Evolutionary conservation across 1,140 invertebrate species (phyloP).

Genomic region (Globodera ellingtonae): DNA sequence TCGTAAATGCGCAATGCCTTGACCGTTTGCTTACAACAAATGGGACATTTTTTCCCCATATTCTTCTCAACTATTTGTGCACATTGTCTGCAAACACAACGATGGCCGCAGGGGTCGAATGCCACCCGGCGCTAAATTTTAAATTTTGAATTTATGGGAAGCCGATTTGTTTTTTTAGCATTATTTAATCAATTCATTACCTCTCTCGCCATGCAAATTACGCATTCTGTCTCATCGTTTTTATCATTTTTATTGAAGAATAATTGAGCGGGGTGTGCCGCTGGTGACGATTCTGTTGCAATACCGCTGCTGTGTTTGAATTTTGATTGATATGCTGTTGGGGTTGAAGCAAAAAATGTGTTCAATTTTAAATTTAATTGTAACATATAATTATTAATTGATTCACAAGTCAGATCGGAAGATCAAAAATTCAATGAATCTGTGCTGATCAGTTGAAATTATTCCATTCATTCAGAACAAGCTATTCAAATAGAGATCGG

Average conservation of each 20-base stretch:
- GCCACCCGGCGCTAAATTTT: background rate
- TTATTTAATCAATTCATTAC: background rate
- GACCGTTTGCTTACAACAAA: background rate
- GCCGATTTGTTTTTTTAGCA: too few species aligned
- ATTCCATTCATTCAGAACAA: too few species aligned
- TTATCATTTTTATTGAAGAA: background rate
- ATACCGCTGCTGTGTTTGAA: background rate
- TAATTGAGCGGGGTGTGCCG: background rate
- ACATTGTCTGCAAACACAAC: background rate
- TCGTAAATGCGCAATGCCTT: background rate
- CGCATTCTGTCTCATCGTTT: background rate
- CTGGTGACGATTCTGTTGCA: background rate
- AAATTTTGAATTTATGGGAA: too few species aligned
- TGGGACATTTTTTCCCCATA: background rate
- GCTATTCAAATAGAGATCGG: too few species aligned
- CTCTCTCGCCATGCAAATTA: background rate
- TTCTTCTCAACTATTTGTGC: background rate
- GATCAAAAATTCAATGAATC: too few species aligned
- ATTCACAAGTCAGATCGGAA: too few species aligned
- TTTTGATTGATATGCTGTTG: background rate
- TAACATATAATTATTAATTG: too few species aligned
- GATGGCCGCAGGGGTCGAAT: background rate
- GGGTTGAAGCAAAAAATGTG: background rate
- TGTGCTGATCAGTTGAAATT: too few species aligned
- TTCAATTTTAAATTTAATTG: background rate